Percentiles rank a stretch among this genome's conserved stretches.
Conservation (phyloP, 1,140 invertebrate genomes). For the Pantala flavescens region DNA sequence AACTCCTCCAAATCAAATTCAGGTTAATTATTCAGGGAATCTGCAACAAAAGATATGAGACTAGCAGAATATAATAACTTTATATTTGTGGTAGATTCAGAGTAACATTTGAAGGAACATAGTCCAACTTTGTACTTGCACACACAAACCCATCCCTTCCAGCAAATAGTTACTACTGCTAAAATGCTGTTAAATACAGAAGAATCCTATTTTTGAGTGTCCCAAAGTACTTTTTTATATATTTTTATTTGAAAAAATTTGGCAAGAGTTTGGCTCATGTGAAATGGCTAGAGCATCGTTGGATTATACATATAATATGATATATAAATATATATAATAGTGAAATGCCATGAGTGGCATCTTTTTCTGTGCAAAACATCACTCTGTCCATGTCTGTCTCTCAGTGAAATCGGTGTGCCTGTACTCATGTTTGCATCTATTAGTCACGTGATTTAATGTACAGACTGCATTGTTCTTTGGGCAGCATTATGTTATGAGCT, state of each 20-base stretch:
- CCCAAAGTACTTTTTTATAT: neutral
- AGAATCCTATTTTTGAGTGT: conserved; percentile 2
- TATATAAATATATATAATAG: neutral
- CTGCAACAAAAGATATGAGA: too few relatives aligned
- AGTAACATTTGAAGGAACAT: too few relatives aligned
- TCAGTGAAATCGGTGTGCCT: neutral
- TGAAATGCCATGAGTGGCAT: neutral
- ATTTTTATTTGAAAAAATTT: neutral
- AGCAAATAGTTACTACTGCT: neutral
- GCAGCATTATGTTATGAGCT: too few relatives aligned
- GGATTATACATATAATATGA: too few relatives aligned
- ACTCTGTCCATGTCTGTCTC: neutral
- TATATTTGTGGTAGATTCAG: too few relatives aligned
- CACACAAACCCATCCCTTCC: neutral
- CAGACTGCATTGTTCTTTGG: too few relatives aligned
- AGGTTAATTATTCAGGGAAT: too few relatives aligned
- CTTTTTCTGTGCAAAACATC: neutral
- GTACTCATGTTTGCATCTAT: neutral
- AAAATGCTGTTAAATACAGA: neutral
- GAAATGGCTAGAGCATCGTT: neutral
- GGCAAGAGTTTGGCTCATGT: neutral
- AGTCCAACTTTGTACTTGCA: too few relatives aligned
- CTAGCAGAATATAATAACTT: too few relatives aligned
- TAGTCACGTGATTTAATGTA: neutral
- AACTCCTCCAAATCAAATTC: too few relatives aligned